Percentiles rank a stretch among this genome's conserved stretches.
Conservation (phyloP, 2,888 invertebrate genomes). For the Pecten maximus region DNA sequence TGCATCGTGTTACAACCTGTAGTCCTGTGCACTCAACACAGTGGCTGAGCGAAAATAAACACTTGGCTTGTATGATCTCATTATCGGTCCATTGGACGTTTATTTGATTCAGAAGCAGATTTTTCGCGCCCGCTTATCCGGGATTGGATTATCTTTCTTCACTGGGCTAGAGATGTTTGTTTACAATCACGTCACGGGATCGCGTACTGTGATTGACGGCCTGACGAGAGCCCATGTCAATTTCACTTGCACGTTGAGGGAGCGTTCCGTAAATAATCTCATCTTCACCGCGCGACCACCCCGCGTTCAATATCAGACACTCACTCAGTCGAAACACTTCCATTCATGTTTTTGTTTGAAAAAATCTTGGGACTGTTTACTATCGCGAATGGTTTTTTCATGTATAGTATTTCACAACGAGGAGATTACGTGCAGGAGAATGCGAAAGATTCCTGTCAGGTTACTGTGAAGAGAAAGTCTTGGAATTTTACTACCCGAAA, state of each 20-base stretch:
- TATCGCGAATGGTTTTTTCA: not conserved
- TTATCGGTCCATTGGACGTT: constrained; percentile 27
- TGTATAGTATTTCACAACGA: constrained; percentile 29
- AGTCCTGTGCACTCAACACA: not conserved
- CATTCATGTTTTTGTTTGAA: constrained; percentile 31
- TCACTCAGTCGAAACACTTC: constrained; percentile 30
- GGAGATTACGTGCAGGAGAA: not conserved
- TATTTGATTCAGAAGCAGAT: constrained; percentile 24
- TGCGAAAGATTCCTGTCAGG: not conserved
- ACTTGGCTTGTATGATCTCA: constrained; percentile 20
- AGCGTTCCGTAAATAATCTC: constrained; percentile 2
- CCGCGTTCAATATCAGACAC: constrained; percentile 18
- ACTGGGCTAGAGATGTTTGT: constrained; percentile 20
- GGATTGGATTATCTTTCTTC: constrained; percentile 33
- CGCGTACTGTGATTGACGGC: constrained; percentile 6
- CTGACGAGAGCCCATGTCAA: constrained; percentile 20
- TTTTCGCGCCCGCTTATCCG: constrained; percentile 35
- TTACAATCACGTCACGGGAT: constrained; percentile 23
- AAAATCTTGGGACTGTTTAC: not conserved
- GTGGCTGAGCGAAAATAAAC: constrained; percentile 20
- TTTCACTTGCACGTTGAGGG: constrained; percentile 19
- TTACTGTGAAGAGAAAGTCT: not conserved
- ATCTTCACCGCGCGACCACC: constrained; percentile 30
- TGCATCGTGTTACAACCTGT: constrained; percentile 28
- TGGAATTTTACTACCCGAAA: not conserved